Evolutionary conservation across 2,113 vertebrate genomes (phyloP).

Genomic region (Sclerurus mexicanus): DNA sequence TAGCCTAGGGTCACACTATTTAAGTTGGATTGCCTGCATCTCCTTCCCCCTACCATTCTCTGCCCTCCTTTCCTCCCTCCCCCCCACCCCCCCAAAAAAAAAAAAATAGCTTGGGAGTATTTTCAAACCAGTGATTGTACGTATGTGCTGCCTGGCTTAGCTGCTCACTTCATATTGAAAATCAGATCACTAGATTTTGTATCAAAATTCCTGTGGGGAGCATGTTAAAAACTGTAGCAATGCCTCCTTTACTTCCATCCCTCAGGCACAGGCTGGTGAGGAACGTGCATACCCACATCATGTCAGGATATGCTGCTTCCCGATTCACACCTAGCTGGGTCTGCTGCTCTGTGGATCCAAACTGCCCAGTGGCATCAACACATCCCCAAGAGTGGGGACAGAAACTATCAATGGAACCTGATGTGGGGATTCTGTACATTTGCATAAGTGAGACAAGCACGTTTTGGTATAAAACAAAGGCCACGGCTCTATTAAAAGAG

Average conservation of each 20-base stretch:
- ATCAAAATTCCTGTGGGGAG: not conserved
- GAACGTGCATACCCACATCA: not conserved
- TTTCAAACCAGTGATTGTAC: not conserved
- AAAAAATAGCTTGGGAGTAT: not conserved
- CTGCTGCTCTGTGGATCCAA: not conserved
- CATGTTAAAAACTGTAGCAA: not conserved
- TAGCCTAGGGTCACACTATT: not conserved
- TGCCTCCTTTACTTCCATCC: not conserved
- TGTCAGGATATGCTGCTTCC: not conserved
- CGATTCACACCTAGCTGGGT: not conserved
- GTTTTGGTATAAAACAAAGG: not conserved
- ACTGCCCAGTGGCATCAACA: not conserved
- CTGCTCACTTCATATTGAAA: not conserved
- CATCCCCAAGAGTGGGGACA: not conserved
- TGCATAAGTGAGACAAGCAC: not conserved
- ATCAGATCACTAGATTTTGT: not conserved
- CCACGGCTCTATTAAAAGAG: not conserved
- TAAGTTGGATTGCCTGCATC: not conserved
- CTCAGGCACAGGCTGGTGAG: not conserved
- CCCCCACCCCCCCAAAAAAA: no score
- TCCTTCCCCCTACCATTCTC: not conserved
- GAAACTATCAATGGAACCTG: accelerated
- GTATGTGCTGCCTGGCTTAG: not conserved
- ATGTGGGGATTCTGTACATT: not conserved
- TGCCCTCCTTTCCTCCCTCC: no score